A percentile compares a stretch with the other conserved stretches of the same genome.
These are phyloP conservation scores for Asobara japonica DNA, from an alignment of 1,140 invertebrate genomes.

Conservation along the genomic window DNA sequence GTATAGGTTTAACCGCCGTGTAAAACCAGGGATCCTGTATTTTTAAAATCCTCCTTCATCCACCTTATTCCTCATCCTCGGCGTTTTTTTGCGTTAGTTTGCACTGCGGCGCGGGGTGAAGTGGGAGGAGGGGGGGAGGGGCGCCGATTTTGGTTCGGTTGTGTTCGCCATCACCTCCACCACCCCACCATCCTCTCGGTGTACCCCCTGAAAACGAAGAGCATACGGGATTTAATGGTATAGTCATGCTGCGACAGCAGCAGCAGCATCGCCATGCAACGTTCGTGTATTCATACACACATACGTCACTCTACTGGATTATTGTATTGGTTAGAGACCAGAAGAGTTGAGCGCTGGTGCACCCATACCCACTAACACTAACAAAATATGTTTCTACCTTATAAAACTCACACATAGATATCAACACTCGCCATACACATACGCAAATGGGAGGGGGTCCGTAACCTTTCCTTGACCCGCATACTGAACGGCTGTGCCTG, in stretches of 20 bases:
- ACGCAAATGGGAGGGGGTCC: slow-evolving; percentile 41
- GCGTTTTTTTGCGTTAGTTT: slow-evolving; percentile 20
- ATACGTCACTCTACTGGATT: not conserved
- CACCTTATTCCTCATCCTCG: slow-evolving; percentile 3
- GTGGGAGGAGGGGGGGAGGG: not conserved
- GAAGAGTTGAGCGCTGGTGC: slow-evolving; percentile 37
- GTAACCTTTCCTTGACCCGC: slow-evolving; percentile 68
- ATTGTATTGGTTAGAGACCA: slow-evolving; percentile 49
- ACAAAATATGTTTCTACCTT: slow-evolving; percentile 19
- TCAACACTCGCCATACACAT: slow-evolving; percentile 23
- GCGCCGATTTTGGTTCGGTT: slow-evolving; percentile 21
- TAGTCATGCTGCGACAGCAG: slow-evolving; percentile 51
- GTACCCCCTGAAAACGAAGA: slow-evolving; percentile 7
- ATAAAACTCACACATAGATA: slow-evolving; percentile 27
- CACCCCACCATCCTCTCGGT: not conserved
- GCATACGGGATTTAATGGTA: slow-evolving; percentile 56
- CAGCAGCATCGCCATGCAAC: not conserved
- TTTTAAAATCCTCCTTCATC: not conserved
- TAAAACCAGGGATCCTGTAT: not conserved
- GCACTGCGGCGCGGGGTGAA: too few species aligned
- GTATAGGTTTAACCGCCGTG: not conserved
- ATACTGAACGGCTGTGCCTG: slow-evolving; percentile 67
- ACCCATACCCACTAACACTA: slow-evolving; percentile 40
- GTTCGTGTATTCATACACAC: slow-evolving; percentile 30
- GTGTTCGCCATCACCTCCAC: slow-evolving; percentile 27